Evolutionary conservation across 2,888 invertebrate genomes (phyloP).

Genomic region (Acrobasis suavella): DNA sequence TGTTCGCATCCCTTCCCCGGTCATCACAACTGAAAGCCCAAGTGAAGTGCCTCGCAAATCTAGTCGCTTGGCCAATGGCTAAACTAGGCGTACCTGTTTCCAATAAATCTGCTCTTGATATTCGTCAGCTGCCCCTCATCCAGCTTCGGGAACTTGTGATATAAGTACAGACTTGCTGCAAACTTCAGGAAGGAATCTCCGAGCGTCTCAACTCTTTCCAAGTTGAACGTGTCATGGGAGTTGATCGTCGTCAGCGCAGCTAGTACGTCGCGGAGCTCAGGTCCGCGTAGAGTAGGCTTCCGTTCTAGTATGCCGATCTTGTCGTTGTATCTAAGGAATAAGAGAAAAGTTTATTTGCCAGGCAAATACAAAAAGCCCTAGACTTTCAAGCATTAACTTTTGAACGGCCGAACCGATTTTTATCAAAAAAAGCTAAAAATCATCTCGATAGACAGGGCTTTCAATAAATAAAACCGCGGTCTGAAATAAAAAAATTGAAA

Average conservation of each 20-base stretch:
- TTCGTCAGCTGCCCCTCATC: slow-evolving; percentile 91
- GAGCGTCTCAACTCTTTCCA: slow-evolving; percentile 93
- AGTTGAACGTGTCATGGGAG: slow-evolving; percentile 88
- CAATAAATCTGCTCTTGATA: slow-evolving; percentile 87
- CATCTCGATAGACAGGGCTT: no score
- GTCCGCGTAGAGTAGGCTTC: slow-evolving; percentile 54
- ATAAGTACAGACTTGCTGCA: slow-evolving; percentile 87
- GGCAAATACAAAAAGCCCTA: no score
- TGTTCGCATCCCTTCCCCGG: no score
- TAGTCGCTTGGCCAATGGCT: no score
- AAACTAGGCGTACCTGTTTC: slow-evolving; percentile 87
- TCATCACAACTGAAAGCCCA: no score
- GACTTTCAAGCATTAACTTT: no score
- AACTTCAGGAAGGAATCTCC: slow-evolving; percentile 95
- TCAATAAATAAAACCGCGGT: no score
- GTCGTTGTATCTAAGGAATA: slow-evolving; percentile 55
- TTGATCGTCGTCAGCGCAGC: slow-evolving; percentile 87
- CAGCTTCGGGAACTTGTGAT: slow-evolving; percentile 84
- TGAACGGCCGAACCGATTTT: no score
- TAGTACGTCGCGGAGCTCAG: slow-evolving; percentile 72
- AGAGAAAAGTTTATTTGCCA: no score
- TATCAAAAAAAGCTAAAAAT: no score
- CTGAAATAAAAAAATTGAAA: no score
- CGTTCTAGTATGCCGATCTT: slow-evolving; percentile 49
- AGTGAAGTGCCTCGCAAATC: no score